Evolutionary conservation across 2,888 invertebrate genomes (phyloP).

Genomic region (Fabriciana adippe): DNA sequence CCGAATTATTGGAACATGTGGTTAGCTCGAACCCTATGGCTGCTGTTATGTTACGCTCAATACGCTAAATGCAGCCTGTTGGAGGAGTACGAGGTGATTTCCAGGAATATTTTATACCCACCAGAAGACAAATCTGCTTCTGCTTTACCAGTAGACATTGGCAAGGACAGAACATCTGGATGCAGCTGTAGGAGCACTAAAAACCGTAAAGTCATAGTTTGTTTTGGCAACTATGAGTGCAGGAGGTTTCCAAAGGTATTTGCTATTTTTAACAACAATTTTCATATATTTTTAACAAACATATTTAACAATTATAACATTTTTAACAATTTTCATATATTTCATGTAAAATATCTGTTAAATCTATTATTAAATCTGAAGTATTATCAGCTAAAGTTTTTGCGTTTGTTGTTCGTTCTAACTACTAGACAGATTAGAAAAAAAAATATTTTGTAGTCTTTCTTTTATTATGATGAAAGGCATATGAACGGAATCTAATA

Average conservation of each 20-base stretch:
- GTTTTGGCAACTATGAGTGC: conserved; percentile 80
- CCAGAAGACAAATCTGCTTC: conserved; percentile 51
- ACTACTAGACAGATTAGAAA: too few species aligned
- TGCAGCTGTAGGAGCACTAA: conserved; percentile 75
- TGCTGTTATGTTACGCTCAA: conserved; percentile 67
- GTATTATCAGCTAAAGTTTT: too few species aligned
- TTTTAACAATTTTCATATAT: not conserved
- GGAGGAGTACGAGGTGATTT: conserved; percentile 60
- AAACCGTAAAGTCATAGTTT: conserved; percentile 62
- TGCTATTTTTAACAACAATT: not conserved
- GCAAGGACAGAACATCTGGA: conserved; percentile 65
- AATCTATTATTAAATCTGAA: too few species aligned
- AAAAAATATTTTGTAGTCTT: too few species aligned
- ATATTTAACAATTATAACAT: too few species aligned
- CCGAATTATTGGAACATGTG: conserved; percentile 51
- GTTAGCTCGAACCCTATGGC: conserved; percentile 61
- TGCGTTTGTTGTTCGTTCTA: too few species aligned
- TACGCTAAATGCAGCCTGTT: conserved; percentile 58
- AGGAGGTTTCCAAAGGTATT: conserved; percentile 73
- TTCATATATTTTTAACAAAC: not conserved
- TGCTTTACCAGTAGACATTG: conserved; percentile 60
- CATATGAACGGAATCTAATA: too few species aligned
- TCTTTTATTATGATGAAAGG: too few species aligned
- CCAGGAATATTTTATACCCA: conserved; percentile 53
- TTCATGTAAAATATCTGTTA: not conserved